These are phyloP conservation scores for Tetramorium parvispinum DNA, from an alignment of 1,140 invertebrate genomes.

Conservation along the genomic window DNA sequence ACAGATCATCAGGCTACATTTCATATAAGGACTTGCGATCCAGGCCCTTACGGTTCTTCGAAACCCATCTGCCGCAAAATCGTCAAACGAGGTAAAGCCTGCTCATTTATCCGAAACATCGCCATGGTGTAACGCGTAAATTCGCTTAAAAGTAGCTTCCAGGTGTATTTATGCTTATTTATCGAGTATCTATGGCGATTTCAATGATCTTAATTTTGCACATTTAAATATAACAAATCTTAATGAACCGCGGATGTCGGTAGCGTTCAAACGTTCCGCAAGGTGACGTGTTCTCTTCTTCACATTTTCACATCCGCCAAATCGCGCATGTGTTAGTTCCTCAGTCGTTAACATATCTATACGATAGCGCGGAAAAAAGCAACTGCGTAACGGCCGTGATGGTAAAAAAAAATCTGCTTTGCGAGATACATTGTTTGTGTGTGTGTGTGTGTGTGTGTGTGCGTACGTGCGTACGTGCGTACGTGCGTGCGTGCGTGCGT, in stretches of 20 bases:
- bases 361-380: neutral
- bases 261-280: neutral
- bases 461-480: no score
- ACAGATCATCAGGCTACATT: constrained; percentile 81
- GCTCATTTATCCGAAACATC: neutral
- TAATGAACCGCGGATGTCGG: neutral
- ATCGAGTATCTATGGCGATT: neutral
- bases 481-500: no score
- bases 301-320: neutral
- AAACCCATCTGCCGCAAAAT: constrained; percentile 81
- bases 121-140: neutral
- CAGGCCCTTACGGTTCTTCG: constrained; percentile 59
- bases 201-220: neutral
- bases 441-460: no score
- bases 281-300: neutral
- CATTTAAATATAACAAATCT: neutral
- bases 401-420: neutral
- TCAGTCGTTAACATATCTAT: neutral
- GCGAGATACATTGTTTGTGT: neutral
- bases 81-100: constrained; percentile 78
- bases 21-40: constrained; percentile 76
- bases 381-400: no score
- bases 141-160: neutral
- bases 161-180: neutral
- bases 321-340: neutral